Conservation (phyloP, 2,113 vertebrate species). For the Strigops habroptila region DNA sequence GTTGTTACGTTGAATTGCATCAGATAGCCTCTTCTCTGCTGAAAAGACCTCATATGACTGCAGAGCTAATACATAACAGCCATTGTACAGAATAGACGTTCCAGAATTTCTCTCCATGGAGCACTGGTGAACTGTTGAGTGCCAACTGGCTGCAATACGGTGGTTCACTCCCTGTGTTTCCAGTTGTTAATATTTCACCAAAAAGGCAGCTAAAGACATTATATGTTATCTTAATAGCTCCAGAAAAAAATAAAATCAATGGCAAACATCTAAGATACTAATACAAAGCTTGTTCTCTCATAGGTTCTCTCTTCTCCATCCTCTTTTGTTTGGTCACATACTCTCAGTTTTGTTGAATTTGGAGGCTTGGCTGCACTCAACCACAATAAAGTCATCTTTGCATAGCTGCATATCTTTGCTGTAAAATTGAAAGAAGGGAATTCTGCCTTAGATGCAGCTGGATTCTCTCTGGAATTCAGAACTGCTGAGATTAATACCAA, state of each 20-base stretch:
- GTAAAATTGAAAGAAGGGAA: background rate
- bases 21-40: background rate
- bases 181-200: background rate
- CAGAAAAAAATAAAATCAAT: background rate
- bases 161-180: background rate
- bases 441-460: background rate
- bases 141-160: background rate
- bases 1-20: background rate
- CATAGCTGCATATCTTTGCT: background rate
- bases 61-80: background rate
- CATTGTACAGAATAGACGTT: background rate
- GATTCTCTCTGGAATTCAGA: background rate
- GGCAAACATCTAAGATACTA: background rate
- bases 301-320: background rate
- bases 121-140: background rate
- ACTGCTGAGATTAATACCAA: background rate
- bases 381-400: background rate
- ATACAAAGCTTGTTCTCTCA: background rate
- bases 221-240: background rate
- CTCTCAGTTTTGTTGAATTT: background rate
- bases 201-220: background rate
- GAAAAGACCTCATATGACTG: background rate
- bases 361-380: background rate
- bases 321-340: background rate
- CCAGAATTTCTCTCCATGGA: background rate